A percentile compares a stretch with the other conserved stretches of the same genome.
phyloP scores from a whole-genome alignment of 2,888 invertebrate genomes.

The Diarsia brunnea region DNA sequence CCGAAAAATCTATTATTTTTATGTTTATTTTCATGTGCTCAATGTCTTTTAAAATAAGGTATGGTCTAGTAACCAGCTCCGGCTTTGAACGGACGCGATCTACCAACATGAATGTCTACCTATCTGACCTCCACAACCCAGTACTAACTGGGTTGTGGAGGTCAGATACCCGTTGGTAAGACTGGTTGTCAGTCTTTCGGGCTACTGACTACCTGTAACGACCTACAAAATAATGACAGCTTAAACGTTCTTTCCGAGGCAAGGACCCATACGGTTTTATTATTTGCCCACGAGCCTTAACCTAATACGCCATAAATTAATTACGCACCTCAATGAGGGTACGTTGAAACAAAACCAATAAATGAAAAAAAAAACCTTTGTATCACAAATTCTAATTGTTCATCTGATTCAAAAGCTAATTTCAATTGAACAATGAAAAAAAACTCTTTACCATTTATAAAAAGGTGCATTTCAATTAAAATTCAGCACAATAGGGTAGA shows the following conservation, averaged over 20 bases:
- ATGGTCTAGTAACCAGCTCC: background rate
- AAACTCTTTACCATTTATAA: background rate
- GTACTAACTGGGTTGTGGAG: too few relatives aligned
- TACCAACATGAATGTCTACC: too few relatives aligned
- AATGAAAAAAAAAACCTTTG: constrained; percentile 11
- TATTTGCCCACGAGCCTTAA: background rate
- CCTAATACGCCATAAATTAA: background rate
- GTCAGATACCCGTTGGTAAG: too few relatives aligned
- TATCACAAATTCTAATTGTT: constrained; percentile 10
- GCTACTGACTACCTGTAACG: too few relatives aligned
- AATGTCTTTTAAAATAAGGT: background rate
- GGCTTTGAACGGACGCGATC: background rate
- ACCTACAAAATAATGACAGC: too few relatives aligned
- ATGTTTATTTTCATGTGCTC: constrained; percentile 4
- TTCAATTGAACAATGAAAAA: constrained; percentile 34
- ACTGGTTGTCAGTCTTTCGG: too few relatives aligned
- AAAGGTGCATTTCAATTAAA: constrained; percentile 35
- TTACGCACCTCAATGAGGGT: background rate
- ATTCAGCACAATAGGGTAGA: constrained; percentile 12
- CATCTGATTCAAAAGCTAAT: constrained; percentile 23
- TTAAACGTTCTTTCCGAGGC: too few relatives aligned
- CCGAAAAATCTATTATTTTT: constrained; percentile 5
- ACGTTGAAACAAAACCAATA: background rate
- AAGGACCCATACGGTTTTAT: background rate
- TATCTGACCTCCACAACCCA: too few relatives aligned